Evolutionary conservation across 2,888 invertebrate genomes (phyloP).

Genomic region (Cephus pygmeus): DNA sequence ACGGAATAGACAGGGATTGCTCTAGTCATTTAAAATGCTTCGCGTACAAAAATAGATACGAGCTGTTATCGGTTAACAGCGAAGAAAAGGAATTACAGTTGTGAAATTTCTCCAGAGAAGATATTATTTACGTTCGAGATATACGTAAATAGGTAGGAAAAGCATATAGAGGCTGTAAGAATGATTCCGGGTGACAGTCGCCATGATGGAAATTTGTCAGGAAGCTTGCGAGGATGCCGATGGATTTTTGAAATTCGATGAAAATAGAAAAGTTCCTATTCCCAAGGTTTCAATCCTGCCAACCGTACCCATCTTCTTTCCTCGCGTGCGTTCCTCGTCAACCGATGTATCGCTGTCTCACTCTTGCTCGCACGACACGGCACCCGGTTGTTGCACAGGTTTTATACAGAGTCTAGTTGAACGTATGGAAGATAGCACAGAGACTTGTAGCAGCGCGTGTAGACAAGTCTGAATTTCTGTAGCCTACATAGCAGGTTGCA

Average conservation of each 20-base stretch:
- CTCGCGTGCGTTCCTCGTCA: neutral
- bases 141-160: neutral
- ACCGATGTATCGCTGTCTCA: neutral
- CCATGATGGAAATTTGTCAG: neutral
- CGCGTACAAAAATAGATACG: neutral
- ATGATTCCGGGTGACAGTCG: neutral
- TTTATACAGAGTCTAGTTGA: neutral
- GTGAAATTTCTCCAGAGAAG: neutral
- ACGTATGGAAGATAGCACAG: neutral
- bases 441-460: neutral
- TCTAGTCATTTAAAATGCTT: neutral
- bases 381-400: neutral
- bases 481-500: slow-evolving; percentile 26
- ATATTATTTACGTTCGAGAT: neutral
- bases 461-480: neutral
- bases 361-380: neutral
- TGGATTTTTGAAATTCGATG: neutral
- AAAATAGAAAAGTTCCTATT: neutral
- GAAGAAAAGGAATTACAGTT: neutral
- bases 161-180: neutral
- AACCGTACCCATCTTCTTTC: neutral
- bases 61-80: neutral
- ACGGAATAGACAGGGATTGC: neutral
- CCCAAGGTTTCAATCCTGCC: neutral
- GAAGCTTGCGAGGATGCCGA: neutral